Evolutionary conservation across 2,888 invertebrate genomes (phyloP), one percentile per base, ranked within the genome.

Genomic region (Caprella mutica): DNA sequence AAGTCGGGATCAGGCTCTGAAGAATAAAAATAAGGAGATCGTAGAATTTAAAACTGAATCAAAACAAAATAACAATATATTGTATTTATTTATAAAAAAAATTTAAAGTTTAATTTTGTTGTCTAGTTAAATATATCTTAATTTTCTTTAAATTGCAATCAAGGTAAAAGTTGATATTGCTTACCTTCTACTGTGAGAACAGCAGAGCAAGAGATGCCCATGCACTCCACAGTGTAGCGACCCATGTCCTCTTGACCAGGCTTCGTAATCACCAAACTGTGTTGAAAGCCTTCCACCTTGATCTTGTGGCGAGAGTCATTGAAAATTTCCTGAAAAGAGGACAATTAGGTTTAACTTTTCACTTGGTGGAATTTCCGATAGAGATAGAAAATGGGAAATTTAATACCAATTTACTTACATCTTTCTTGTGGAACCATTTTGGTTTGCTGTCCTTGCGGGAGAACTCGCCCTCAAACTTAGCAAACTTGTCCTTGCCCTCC

Each of bases 201-300:
- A 44, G 86, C 94, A 21, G 89, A 85, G 67, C 86, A 87, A 54
- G 83, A 81, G 50, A 88, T 80, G 54, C 93, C 91, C 69, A 88
- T 86, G 68, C 96, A 90, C 77, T 97, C 93, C 69, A 94, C 84
- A 0, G 88, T 89, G 71, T 94, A 96, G 77, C 93, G 93, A 68
- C 96, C 98, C 67, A 87, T 87, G 73, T 99, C 98, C 68, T 98
- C 97, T 35, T 89, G 88, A 76, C 89, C 91, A 0, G 98, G 94
- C 69, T 81, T 82, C 72, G 80, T 80, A 69, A 99, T 91, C 66
- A 89, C 85, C 65, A 98, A 77, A 69, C 85, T 86, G 73, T 97
- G 94, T 1, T 84, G 81, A 70, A 93, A 91, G 69, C 85, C 86
- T 72, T 96, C 93, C 70, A 84, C 86, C 69, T 85, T 86, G 75